phyloP scores from a whole-genome alignment of 2,113 vertebrate species.

The Saiga tatarica region DNA sequence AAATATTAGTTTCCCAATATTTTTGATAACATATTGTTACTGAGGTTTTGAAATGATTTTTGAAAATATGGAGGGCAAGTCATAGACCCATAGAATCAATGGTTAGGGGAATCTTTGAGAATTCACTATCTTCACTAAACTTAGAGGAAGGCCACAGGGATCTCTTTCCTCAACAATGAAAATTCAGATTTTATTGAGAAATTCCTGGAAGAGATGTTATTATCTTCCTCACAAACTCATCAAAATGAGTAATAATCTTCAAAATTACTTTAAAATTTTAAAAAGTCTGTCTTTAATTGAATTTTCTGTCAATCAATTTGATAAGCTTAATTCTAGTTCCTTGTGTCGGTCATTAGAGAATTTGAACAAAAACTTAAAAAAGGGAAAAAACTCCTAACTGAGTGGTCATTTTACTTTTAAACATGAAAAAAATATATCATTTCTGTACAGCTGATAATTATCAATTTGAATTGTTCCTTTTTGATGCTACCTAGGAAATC shows the following conservation, averaged over 20 bases:
- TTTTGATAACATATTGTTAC: background rate
- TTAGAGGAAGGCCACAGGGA: background rate
- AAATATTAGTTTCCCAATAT: background rate
- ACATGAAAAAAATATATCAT: background rate
- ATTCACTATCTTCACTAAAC: background rate
- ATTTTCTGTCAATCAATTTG: background rate
- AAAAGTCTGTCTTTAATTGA: constrained; percentile 7
- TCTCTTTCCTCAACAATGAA: background rate
- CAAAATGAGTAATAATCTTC: background rate
- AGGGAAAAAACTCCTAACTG: background rate
- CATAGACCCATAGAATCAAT: background rate
- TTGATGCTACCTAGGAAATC: background rate
- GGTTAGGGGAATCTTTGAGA: background rate
- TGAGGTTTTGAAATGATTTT: constrained; percentile 5
- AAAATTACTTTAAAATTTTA: background rate
- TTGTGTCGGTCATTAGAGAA: background rate
- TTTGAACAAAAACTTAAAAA: constrained; percentile 6
- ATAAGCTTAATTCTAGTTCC: constrained; percentile 15
- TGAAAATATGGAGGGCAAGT: background rate
- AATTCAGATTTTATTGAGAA: background rate
- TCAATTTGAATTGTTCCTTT: background rate
- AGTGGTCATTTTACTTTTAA: constrained; percentile 10
- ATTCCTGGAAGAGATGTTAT: background rate
- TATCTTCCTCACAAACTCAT: background rate
- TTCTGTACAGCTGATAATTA: background rate